Evolutionary conservation across 2,797 vertebrate genomes (phyloP), one percentile per base, ranked within the genome.

Genomic region (Falco novaeseelandiae): DNA sequence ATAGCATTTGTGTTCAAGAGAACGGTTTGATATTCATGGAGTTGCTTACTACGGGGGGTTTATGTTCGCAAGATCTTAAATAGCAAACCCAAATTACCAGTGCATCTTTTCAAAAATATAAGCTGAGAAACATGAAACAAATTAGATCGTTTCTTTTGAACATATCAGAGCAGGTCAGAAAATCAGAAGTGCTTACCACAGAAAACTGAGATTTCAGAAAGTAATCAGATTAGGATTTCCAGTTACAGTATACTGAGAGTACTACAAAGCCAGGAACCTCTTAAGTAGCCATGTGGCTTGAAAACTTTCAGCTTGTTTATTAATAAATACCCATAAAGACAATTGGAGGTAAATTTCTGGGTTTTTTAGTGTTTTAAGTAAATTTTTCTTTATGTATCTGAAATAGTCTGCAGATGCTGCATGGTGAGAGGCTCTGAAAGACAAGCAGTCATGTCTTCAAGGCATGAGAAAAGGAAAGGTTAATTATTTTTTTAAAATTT

Each of bases 381-480:
- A 13, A 55, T 34, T 73, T 25, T 71, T 12, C 26, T 4, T 3
- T 17, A 9, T 12, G 4, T 10, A 4, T 76, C 52, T 70, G 57
- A 63, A 40, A 26, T 5, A 6, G 7, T 3, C 54, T 27, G 21
- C 57, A 65, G 66, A 3, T 42, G 63, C 58, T 55, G 17, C 19
- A 2, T 20, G n/a, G n/a, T n/a, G 63, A 22, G 55, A 70, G n/a
- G 38, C 7, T 58, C 71, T 63, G 72, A 14, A 34, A 36, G 34
- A 19, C 14, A 22, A 73, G 15, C 58, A 63, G 52, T 15, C 20
- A 2, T 5, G 7, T 14, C 57, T 36, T 34, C 49, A 38, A 66
- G 23, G 40, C 32, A 27, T 23, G 25, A 96, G 86, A 95, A 70
- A 90, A 83, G 51, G 57, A 92, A 79, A 85, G 77, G 83, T 96